Conservation (phyloP, 2,113 vertebrate species). For the Myotis lucifugus region DNA sequence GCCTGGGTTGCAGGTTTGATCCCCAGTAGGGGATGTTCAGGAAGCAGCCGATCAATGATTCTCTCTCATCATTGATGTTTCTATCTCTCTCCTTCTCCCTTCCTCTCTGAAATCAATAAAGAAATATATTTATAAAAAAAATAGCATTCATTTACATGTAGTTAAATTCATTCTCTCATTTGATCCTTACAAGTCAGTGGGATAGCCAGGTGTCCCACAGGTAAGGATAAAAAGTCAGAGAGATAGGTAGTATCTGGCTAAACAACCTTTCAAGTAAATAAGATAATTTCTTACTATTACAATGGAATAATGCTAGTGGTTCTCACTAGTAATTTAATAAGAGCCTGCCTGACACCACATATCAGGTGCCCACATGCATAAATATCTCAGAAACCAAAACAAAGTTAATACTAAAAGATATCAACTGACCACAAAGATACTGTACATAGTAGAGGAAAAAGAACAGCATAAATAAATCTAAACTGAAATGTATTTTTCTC, state of each 20-base stretch:
- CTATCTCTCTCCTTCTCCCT: too few relatives aligned
- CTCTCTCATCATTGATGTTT: too few relatives aligned
- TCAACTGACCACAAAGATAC: not conserved
- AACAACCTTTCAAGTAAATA: slow-evolving; percentile 3
- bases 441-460: not conserved
- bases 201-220: not conserved
- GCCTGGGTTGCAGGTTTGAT: too few relatives aligned
- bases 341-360: not conserved
- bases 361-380: not conserved
- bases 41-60: too few relatives aligned
- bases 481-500: slow-evolving; percentile 14
- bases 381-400: not conserved
- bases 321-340: slow-evolving; percentile 5
- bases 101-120: too few relatives aligned
- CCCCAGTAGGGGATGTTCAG: too few relatives aligned
- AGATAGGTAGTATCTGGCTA: not conserved
- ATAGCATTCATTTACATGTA: not conserved
- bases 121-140: too few relatives aligned
- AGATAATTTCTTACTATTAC: not conserved
- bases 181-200: not conserved
- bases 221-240: not conserved
- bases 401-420: slow-evolving; percentile 12
- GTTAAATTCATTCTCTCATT: slow-evolving; percentile 29
- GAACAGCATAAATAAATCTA: not conserved
- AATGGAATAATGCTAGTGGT: not conserved